Evolutionary conservation across 2,888 invertebrate species (phyloP), one percentile per base, ranked within the genome.

Genomic region (Creontiades dilutus): DNA sequence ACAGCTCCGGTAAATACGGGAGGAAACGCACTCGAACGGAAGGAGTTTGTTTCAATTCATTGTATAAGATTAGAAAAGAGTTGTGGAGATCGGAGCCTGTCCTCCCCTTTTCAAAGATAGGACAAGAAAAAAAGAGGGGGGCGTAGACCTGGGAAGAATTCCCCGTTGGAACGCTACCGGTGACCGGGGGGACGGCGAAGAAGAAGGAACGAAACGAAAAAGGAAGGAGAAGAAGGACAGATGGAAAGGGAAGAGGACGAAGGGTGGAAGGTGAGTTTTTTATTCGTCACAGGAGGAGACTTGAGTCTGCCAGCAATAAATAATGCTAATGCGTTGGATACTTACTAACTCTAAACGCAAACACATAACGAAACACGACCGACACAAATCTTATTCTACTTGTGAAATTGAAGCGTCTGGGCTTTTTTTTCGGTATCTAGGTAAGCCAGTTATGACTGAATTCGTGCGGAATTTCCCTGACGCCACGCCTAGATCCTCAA

Each of bases 101-200:
- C 82, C 82, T 52, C 52, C 55, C 82, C 52, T 82, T 82, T 52
- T 82, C 52, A 82, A 78, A 75, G 75, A 81, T 57, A 89, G 89
- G 55, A 89, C 80, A 61, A 89, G 81, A 86, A 89, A 81, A 89
- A 81, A 89, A 81, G 81, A 61, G 68, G 47, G 88, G 89, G 57
- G 80, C 89, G 80, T 80, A 80, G 80, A 89, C 89, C 89, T 52
- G 81, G 52, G 81, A 84, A 89, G 84, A 82, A 82, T 84, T 89
- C 81, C 57, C 47, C 89, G 46, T 47, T 57, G 89, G 89, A 89
- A 89, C 89, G 89, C 89, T 89, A 89, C 89, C 89, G 89, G 89
- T 89, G 86, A 86, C 86, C 84, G 85, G 85, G 75, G 46, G 68
- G 47, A 37, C 57, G 46, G 81, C 37, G 23, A 55, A 81, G 61